Evolutionary conservation across 2,888 invertebrate genomes (phyloP).

Genomic region (Hyposoter dolosus): DNA sequence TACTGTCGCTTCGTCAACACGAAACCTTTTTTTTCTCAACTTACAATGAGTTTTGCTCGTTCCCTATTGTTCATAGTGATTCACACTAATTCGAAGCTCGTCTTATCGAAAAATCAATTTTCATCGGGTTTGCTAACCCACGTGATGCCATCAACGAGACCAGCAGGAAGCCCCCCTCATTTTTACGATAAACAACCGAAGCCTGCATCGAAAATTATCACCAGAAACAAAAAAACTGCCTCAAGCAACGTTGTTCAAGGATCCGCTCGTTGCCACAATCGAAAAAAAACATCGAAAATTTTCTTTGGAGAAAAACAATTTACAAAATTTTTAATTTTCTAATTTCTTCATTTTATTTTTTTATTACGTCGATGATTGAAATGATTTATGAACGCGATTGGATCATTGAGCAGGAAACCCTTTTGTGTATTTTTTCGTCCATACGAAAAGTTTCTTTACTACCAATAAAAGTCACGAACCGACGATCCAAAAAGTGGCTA

Average conservation of each 20-base stretch:
- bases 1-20: constrained; percentile 49
- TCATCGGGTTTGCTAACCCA: constrained; percentile 62
- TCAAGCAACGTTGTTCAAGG: neutral
- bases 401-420: neutral
- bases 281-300: neutral
- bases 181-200: constrained; percentile 32
- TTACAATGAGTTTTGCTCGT: constrained; percentile 22
- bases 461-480: constrained; percentile 25
- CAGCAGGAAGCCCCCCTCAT: constrained; percentile 46
- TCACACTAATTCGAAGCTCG: constrained; percentile 73
- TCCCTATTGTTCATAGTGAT: constrained; percentile 70
- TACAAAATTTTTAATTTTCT: neutral
- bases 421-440: neutral
- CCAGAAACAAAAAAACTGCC: neutral
- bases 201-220: neutral
- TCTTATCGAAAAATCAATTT: constrained; percentile 79
- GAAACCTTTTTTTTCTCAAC: constrained; percentile 12
- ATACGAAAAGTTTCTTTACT: neutral
- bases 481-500: neutral
- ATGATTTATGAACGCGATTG: neutral
- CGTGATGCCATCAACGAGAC: constrained; percentile 71
- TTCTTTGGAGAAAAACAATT: neutral
- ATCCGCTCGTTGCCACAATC: neutral
- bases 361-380: neutral
- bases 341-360: neutral